Evolutionary conservation across 2,797 vertebrate species (phyloP), one percentile per base, ranked within the genome.

Genomic region (Pseudochirops corinnae): DNA sequence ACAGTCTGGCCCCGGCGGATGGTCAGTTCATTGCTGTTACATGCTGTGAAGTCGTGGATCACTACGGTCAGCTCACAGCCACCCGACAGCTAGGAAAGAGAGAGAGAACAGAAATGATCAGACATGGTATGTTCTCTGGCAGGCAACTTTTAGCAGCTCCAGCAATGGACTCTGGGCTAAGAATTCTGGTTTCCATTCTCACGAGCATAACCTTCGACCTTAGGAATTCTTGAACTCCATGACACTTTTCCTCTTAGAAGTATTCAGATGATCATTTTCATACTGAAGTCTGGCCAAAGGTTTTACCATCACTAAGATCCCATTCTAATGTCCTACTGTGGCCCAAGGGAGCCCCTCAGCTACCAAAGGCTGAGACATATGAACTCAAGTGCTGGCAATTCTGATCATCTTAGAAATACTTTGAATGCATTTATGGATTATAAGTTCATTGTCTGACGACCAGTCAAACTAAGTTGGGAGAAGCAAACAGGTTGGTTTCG

Each of bases 11-110:
- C 99, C 0, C 99, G 99, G 0, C 99, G 99, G 97, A 99, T 99
- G 0, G 99, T 99, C 98, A 99, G 99, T 98, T 99, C 99, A 0
- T 99, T 99, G 97, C 99, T 99, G 98, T 99, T 99, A 98, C 99
- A 99, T 92, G 99, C 99, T 0, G 99, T 99, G 98, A 99, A 99
- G 98, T 99, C 99, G 0, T 99, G 99, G 97, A 99, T 99, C 90
- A 99, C 99, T 97, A 99, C 99, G 0, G 99, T 99, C 98, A 99
- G 98, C 98, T 99, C 99, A 56, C 99, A 99, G 96, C 99, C 99
- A 39, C 99, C 99, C 0, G 99, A 99, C 94, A 99, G 99, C 99
- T 99, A 98, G 4, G 58, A 55, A 26, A 95, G 91, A 90, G 95
- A 97, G 91, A 94, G 93, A 96, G 95, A 92, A 50, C 96, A 90